A percentile compares a stretch with the other conserved stretches of the same genome.
These are phyloP conservation scores for Argynnis bischoffii DNA, from an alignment of 2,888 invertebrate species.

Conservation along the genomic window DNA sequence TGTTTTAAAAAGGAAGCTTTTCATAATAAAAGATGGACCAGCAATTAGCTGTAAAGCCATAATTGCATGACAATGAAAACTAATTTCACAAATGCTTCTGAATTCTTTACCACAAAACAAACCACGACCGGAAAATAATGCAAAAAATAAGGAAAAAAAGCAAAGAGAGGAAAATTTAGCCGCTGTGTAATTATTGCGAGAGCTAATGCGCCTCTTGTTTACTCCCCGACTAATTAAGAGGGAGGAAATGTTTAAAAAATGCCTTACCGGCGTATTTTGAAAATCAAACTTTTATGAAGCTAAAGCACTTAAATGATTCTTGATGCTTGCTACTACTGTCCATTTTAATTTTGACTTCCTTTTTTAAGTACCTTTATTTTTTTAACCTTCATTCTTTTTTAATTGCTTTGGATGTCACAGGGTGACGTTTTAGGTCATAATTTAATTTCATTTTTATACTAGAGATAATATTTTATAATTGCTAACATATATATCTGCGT, in stretches of 20 bases:
- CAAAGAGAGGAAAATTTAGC: conserved; percentile 50
- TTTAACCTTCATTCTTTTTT: conserved; percentile 20
- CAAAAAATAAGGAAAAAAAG: conserved; percentile 51
- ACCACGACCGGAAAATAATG: conserved; percentile 60
- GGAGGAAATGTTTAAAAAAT: conserved; percentile 72
- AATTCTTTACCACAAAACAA: conserved; percentile 67
- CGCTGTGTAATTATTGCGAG: conserved; percentile 75
- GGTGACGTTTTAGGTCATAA: conserved; percentile 8
- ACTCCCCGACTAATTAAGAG: conserved; percentile 80
- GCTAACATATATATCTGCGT: not conserved
- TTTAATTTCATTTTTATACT: conserved; percentile 3
- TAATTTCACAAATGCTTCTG: conserved; percentile 76
- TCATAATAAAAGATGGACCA: conserved; percentile 7
- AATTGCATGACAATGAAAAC: conserved; percentile 63
- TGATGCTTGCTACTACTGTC: conserved; percentile 50
- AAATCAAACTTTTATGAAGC: conserved; percentile 76
- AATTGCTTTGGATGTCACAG: conserved; percentile 8
- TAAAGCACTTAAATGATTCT: conserved; percentile 55
- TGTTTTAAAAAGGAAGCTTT: conserved; percentile 22
- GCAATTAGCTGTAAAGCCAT: conserved; percentile 41
- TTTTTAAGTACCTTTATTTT: conserved; percentile 38
- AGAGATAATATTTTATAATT: not conserved
- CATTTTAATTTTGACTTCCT: conserved; percentile 50
- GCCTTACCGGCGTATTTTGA: conserved; percentile 60
- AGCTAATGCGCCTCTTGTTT: conserved; percentile 80